Evolutionary conservation across 2,797 vertebrate genomes (phyloP), one percentile per base, ranked within the genome.

Genomic region (Vireo griseus): DNA sequence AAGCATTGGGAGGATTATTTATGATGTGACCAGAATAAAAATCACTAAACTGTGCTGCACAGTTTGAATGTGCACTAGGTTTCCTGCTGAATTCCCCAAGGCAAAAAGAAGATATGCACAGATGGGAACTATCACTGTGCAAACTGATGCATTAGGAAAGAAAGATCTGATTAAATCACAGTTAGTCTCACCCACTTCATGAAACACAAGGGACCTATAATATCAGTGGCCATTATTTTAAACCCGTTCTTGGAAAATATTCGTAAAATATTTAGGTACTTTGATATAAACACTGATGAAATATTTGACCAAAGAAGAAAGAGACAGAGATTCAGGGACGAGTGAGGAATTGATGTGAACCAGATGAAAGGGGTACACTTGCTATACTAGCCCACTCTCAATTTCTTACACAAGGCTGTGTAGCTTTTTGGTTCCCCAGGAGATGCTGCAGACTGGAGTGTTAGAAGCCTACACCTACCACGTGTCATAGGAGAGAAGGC

Each of bases 1-100:
- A 92, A 86, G 83, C 35, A 89, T 58, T 84, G 63, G 76, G 72
- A 95, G 51, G 69, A 95, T 92, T 94, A 94, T 94, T 95, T 95
- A 63, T 92, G 50, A 83, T 33, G 48, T 88, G 87, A 92, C 35
- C 61, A 86, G 88, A 96, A 93, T 72, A 81, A 72, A 96, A 94
- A 94, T 80, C 79, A 92, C 55, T 89, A 31, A 84, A 59, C 63
- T 57, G 16, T 68, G 42, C 71, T 90, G 68, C n/a, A 12, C 35
- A 61, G 37, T 29, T 29, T 33, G 44, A 87, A 67, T 40, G 33
- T 42, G 39, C 29, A 44, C 58, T 75, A 28, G 52, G 61, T 81
- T 88, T 95, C 54, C 87, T 92, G 50, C 61, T 89, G 26, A 92
- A 93, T 71, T 94, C 82, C 93, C 86, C 14, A 57, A 71, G 81